Evolutionary conservation across 2,113 vertebrate genomes (phyloP), one percentile per base, ranked within the genome.

Genomic region (Neomonachus schauinslandi): DNA sequence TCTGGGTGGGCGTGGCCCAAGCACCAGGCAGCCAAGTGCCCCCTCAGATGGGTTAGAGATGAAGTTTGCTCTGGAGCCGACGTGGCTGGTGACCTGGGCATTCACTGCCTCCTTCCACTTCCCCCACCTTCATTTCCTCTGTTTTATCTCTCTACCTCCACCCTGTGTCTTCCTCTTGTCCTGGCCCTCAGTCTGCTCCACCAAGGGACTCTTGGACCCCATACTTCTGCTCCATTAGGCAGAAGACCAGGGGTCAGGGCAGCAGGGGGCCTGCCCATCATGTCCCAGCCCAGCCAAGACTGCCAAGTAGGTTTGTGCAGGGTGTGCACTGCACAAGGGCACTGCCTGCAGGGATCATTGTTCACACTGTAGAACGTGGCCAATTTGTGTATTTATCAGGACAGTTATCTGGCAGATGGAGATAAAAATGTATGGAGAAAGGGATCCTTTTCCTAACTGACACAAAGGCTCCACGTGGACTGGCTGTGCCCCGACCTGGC

Each of bases 101-200:
- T 33, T 80, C 51, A 21, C 71, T 13, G 90, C 53, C 65, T 94
- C 76, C 53, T n/a, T 36, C 71, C 14, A 7, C 36, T 18, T 16
- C 14, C n/a, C 16, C 2, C 7, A 14, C 26, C 42, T 26, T 74
- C 42, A 24, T 71, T 59, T 79, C 83, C 13, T 61, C 61, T 39
- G 36, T 92, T 59, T 86, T 49, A 19, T 80, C 67, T 97, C 91
- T 95, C 94, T 97, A 95, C 97, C 97, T 96, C 97, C 49, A 59
- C 77, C 59, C 74, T 10, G 61, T 26, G 3, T 65, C 81, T 83
- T 74, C 82, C 94, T 65, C 95, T 51, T 8, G 12, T 49, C 77
- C 85, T 26, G 89, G n/a, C 74, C 90, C 67, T 51, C 19, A 15
- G 72, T 87, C 72, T n/a, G 36, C 26, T 77, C 83, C 36, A 59